A percentile compares a stretch with the other conserved stretches of the same genome.
phyloP scores from a whole-genome alignment of 2,113 vertebrate species.

The Scophthalmus maximus region DNA sequence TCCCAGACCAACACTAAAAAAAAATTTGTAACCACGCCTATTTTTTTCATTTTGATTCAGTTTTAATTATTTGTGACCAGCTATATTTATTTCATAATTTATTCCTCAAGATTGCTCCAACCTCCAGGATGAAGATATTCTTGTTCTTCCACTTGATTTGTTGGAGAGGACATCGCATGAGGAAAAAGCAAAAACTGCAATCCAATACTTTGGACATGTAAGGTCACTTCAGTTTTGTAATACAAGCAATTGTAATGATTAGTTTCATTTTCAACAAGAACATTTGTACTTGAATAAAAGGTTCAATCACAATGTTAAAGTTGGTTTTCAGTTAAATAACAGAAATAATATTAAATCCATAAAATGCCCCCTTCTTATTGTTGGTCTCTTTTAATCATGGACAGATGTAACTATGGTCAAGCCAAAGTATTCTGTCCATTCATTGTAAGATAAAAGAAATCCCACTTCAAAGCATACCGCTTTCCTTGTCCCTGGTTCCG shows the following conservation, averaged over 20 bases:
- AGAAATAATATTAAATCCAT: not conserved
- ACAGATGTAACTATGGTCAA: too few relatives aligned
- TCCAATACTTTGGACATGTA: slow-evolving; percentile 92
- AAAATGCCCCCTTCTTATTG: too few relatives aligned
- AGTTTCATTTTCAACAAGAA: not conserved
- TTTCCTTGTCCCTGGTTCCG: not conserved
- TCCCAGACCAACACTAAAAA: too few relatives aligned
- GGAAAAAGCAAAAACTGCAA: slow-evolving; percentile 83
- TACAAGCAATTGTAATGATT: not conserved
- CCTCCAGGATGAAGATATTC: slow-evolving; percentile 87
- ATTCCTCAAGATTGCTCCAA: slow-evolving; percentile 82
- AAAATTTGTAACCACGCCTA: not conserved
- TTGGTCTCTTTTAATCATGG: not conserved
- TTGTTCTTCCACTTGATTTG: slow-evolving; percentile 92
- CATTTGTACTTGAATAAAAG: too few relatives aligned
- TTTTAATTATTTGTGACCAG: not conserved
- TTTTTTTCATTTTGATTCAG: not conserved
- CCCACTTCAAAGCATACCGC: not conserved
- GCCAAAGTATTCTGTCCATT: not conserved
- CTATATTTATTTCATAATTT: slow-evolving; percentile 26
- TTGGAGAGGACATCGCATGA: slow-evolving; percentile 86
- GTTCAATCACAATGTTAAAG: not conserved
- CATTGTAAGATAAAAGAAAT: not conserved
- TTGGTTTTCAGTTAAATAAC: not conserved
- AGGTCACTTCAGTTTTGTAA: slow-evolving; percentile 22